Conservation (phyloP, 2,888 invertebrate genomes). For the Drosophila birchii region DNA sequence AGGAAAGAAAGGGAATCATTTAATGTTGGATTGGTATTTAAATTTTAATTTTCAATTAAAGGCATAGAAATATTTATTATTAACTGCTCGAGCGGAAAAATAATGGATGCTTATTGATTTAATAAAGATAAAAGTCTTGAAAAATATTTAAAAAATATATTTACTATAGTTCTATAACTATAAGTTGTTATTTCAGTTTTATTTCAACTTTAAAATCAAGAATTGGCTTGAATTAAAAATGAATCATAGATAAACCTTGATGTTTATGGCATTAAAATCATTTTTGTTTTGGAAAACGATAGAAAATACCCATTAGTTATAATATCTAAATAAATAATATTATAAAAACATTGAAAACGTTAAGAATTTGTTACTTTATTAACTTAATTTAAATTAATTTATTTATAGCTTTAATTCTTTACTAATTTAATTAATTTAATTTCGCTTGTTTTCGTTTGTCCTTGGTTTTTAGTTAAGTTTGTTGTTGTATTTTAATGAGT, state of each 20-base stretch:
- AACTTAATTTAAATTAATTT: neutral
- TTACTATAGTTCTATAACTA: neutral
- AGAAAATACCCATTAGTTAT: neutral
- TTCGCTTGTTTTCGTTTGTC: neutral
- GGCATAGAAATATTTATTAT: neutral
- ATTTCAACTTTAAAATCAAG: neutral
- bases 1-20: neutral
- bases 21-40: neutral
- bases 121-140: fast-evolving
- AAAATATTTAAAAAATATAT: neutral
- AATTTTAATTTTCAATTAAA: neutral
- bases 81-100: neutral
- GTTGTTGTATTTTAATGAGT: neutral
- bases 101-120: neutral
- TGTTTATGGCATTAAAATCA: neutral
- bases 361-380: neutral
- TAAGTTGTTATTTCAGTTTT: neutral
- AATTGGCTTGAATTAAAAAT: neutral
- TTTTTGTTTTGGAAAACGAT: neutral
- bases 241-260: neutral
- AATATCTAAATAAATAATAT: no score
- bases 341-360: neutral
- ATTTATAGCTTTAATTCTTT: neutral
- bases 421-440: neutral
- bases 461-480: neutral